Evolutionary conservation across 2,113 vertebrate species (phyloP).

Genomic region (Etheostoma cragini): DNA sequence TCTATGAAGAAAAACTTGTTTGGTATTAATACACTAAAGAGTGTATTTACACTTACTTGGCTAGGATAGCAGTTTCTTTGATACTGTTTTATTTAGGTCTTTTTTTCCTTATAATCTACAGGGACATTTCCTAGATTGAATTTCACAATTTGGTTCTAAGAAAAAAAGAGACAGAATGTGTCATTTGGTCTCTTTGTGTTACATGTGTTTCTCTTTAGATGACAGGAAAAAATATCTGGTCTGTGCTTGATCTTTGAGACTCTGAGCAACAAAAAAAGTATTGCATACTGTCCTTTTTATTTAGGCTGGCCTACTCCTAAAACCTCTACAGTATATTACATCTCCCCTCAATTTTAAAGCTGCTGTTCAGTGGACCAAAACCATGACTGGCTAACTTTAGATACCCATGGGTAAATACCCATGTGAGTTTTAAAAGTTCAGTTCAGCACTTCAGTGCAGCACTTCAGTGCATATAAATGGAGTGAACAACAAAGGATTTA

Average conservation of each 20-base stretch:
- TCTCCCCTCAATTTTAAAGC: slow-evolving; percentile 25
- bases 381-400: slow-evolving; percentile 11
- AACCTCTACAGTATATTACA: slow-evolving; percentile 18
- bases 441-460: not conserved
- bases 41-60: too few species aligned
- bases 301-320: slow-evolving; percentile 19
- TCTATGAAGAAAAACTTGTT: not conserved
- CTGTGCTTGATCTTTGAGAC: not conserved
- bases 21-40: not conserved
- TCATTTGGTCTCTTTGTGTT: not conserved
- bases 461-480: not conserved
- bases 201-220: not conserved
- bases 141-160: not conserved
- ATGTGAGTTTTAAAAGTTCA: slow-evolving; percentile 34
- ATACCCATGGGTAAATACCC: slow-evolving; percentile 11
- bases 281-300: slow-evolving; percentile 6
- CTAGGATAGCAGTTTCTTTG: not conserved
- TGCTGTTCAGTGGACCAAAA: slow-evolving; percentile 34
- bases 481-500: slow-evolving; percentile 7
- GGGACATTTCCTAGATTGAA: not conserved
- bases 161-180: not conserved
- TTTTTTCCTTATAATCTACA: not conserved
- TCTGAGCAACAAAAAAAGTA: slow-evolving; percentile 17
- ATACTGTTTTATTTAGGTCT: not conserved
- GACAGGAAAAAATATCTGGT: not conserved